Conservation (phyloP, 2,797 vertebrate species). For the Squalus acanthias region DNA sequence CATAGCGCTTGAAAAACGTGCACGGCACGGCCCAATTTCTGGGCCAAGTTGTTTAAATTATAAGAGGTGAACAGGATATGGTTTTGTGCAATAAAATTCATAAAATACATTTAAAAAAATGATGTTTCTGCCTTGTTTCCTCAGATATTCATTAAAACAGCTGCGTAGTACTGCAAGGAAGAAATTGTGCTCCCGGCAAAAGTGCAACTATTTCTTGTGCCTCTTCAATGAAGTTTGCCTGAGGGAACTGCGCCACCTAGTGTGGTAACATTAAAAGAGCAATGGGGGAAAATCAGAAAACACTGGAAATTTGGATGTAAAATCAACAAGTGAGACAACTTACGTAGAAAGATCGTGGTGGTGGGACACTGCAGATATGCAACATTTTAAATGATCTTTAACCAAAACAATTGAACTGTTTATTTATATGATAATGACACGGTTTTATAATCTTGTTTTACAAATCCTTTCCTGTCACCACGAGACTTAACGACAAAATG, state of each 20-base stretch:
- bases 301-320: too few species aligned
- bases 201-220: too few species aligned
- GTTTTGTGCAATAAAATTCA: background rate
- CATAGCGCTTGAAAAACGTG: background rate
- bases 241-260: conserved; percentile 19
- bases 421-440: background rate
- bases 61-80: background rate
- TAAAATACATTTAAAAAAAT: background rate
- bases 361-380: background rate
- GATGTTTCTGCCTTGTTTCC: background rate
- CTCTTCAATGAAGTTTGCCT: background rate
- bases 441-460: background rate
- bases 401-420: background rate
- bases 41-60: background rate
- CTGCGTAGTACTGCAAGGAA: conserved; percentile 11
- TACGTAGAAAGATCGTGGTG: background rate
- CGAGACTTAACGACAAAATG: background rate
- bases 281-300: background rate
- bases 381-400: background rate
- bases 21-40: background rate
- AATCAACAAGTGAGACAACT: background rate
- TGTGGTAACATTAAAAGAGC: background rate
- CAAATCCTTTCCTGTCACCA: background rate
- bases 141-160: conserved; percentile 26
- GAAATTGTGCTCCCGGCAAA: background rate